These are phyloP conservation scores for Neomorphus geoffroyi DNA, from an alignment of 2,797 vertebrate species.

Conservation along the genomic window DNA sequence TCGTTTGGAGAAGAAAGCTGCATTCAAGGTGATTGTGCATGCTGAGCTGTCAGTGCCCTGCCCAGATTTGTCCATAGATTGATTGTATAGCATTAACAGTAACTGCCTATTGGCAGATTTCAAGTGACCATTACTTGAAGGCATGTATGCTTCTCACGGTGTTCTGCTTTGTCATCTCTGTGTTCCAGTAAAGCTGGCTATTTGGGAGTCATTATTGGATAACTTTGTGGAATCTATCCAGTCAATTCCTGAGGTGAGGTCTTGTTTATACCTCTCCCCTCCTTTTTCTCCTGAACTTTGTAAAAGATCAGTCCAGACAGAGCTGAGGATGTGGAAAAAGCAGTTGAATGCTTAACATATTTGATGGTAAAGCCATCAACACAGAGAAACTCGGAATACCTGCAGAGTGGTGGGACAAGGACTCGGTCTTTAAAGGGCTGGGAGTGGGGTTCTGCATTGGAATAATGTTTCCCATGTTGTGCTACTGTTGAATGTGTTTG, in stretches of 20 bases:
- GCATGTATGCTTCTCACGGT: background rate
- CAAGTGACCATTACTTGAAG: background rate
- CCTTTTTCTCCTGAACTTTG: background rate
- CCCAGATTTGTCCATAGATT: background rate
- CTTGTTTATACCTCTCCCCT: background rate
- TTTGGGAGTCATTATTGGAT: conserved; percentile 95
- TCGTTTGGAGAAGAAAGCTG: background rate
- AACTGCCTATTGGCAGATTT: background rate
- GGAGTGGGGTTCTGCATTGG: background rate
- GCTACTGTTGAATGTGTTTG: background rate
- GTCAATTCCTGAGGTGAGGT: conserved; percentile 92
- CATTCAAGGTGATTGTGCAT: rapidly evolving
- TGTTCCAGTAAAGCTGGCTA: conserved; percentile 92
- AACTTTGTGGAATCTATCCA: conserved; percentile 97
- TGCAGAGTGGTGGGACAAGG: background rate
- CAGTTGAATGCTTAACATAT: background rate
- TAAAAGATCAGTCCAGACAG: background rate
- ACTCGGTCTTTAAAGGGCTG: background rate
- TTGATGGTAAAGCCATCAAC: background rate
- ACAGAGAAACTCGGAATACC: background rate
- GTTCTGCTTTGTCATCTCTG: conserved; percentile 7
- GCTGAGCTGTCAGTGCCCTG: background rate
- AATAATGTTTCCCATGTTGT: background rate
- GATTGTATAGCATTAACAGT: background rate
- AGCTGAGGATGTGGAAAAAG: background rate